phyloP scores from a whole-genome alignment of 2,797 vertebrate species.

The Brotogeris chrysoptera region DNA sequence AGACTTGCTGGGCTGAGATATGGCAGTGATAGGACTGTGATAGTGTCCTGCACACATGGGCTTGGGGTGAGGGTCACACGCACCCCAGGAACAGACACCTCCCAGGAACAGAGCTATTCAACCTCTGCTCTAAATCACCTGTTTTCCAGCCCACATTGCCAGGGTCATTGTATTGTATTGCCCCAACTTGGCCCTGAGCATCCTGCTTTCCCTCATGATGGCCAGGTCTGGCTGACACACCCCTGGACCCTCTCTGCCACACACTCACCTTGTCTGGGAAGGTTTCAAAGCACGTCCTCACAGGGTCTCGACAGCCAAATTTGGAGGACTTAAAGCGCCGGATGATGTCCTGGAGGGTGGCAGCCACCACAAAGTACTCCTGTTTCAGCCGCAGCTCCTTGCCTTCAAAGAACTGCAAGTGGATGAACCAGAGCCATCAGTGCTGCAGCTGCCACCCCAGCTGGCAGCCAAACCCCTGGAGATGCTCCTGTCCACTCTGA shows the following conservation, averaged over 20 bases:
- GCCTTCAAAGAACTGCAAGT: conserved; percentile 93
- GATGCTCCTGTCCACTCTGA: not conserved
- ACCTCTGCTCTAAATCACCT: not conserved
- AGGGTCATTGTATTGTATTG: not conserved
- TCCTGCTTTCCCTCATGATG: not conserved
- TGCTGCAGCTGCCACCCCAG: not conserved
- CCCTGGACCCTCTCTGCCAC: not conserved
- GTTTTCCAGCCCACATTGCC: not conserved
- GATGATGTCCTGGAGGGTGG: conserved; percentile 96
- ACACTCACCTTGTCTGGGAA: conserved; percentile 90
- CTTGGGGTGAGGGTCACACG: not conserved
- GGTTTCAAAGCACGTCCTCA: conserved; percentile 89
- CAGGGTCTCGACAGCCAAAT: conserved; percentile 92
- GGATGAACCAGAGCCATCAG: not conserved
- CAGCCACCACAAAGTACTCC: conserved; percentile 98
- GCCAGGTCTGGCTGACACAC: not conserved
- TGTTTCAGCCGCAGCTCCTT: conserved; percentile 97
- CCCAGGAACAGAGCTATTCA: not conserved
- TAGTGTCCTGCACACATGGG: accelerated
- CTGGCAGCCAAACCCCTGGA: not conserved
- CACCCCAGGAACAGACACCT: not conserved
- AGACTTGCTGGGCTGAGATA: not conserved
- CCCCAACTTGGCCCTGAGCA: not conserved
- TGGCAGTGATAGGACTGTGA: not conserved
- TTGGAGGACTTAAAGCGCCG: conserved; percentile 97